A percentile compares a stretch with the other conserved stretches of the same genome.
Conservation (phyloP, 2,888 invertebrate genomes). For the Rhyacophila evoluta region DNA sequence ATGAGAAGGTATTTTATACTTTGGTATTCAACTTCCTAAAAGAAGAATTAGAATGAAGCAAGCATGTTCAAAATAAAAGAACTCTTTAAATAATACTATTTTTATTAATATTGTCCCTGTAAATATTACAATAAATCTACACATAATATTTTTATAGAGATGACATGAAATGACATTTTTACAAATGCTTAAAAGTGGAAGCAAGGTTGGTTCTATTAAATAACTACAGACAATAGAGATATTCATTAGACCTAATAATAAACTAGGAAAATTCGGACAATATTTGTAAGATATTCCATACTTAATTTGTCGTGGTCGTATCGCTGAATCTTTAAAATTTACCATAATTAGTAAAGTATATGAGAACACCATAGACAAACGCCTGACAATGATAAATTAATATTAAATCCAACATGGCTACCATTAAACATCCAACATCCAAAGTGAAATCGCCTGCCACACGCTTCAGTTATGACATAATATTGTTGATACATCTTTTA, state of each 20-base stretch:
- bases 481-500: too few species aligned
- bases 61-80: not conserved
- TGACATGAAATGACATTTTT: constrained; percentile 34
- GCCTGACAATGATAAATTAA: too few species aligned
- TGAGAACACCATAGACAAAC: too few species aligned
- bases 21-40: too few species aligned
- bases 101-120: constrained; percentile 37
- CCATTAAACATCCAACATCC: too few species aligned
- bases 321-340: too few species aligned
- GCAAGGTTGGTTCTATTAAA: constrained; percentile 11
- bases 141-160: constrained; percentile 28
- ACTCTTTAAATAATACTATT: constrained; percentile 11
- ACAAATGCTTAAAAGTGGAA: constrained; percentile 15
- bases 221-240: constrained; percentile 4
- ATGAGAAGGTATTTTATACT: too few species aligned
- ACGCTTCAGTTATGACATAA: too few species aligned
- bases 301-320: not conserved
- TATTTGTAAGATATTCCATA: not conserved
- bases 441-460: too few species aligned
- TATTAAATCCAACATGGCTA: too few species aligned
- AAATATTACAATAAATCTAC: constrained; percentile 31
- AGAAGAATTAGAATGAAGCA: too few species aligned
- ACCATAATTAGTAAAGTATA: too few species aligned
- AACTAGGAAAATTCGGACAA: not conserved
- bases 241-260: constrained; percentile 19